phyloP scores from a whole-genome alignment of 1,140 invertebrate species.

The Tetramorium alpestre region DNA sequence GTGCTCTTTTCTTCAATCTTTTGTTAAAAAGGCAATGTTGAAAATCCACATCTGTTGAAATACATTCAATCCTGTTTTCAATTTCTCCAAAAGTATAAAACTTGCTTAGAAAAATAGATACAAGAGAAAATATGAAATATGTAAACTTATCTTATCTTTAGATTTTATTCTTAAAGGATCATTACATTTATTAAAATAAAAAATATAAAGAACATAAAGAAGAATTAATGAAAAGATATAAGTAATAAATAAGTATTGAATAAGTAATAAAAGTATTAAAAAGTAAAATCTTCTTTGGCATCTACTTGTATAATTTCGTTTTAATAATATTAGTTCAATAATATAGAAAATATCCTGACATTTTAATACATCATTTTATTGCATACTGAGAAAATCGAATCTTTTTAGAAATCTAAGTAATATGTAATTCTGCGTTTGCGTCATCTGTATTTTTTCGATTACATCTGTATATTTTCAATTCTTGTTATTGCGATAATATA shows the following conservation, averaged over 20 bases:
- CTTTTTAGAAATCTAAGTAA: not conserved
- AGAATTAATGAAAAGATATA: not conserved
- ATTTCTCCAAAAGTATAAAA: not conserved
- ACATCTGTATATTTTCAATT: not conserved
- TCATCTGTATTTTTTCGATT: not conserved
- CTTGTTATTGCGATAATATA: not conserved
- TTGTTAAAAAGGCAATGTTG: not conserved
- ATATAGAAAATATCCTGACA: not conserved
- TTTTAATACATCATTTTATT: not conserved
- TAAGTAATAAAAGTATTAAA: not conserved
- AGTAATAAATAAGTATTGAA: not conserved
- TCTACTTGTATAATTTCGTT: not conserved
- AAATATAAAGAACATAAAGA: not conserved
- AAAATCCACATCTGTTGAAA: not conserved
- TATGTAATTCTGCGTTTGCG: not conserved
- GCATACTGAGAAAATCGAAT: not conserved
- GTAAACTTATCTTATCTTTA: not conserved
- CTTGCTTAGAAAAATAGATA: not conserved
- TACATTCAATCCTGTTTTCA: not conserved
- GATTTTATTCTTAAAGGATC: not conserved
- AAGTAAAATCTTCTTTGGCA: not conserved
- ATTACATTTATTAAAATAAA: not conserved
- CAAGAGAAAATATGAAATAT: not conserved
- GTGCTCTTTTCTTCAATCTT: slow-evolving; percentile 7
- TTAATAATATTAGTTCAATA: too few relatives aligned